A percentile compares a stretch with the other conserved stretches of the same genome.
phyloP scores from a whole-genome alignment of 2,888 invertebrate species.

The Bedellia somnulentella region DNA sequence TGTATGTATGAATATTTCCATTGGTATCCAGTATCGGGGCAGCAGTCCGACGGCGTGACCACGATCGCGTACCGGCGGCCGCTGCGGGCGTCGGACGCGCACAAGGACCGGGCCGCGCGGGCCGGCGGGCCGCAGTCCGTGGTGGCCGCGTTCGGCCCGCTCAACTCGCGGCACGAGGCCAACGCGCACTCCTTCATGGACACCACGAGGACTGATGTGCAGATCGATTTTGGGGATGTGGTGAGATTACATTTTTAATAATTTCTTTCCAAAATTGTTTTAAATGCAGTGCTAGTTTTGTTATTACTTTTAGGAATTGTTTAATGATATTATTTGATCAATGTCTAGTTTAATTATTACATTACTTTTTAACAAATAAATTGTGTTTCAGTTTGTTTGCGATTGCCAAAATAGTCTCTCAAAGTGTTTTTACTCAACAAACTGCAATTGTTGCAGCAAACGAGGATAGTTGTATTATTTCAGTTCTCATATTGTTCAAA shows the following conservation, averaged over 20 bases:
- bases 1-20: too few species aligned
- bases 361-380: too few species aligned
- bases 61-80: conserved; percentile 79
- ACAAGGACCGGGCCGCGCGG: conserved; percentile 71
- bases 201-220: conserved; percentile 70
- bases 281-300: background rate
- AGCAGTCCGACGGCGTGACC: conserved; percentile 77
- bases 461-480: too few species aligned
- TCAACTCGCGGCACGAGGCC: conserved; percentile 79
- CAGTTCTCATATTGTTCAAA: too few species aligned
- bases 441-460: too few species aligned
- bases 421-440: too few species aligned
- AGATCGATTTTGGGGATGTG: conserved; percentile 74
- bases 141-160: conserved; percentile 85
- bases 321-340: too few species aligned
- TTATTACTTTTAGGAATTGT: background rate
- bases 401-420: too few species aligned
- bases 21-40: conserved; percentile 68
- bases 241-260: conserved; percentile 21
- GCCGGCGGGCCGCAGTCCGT: conserved; percentile 72
- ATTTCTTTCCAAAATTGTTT: background rate
- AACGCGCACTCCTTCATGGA: conserved; percentile 79
- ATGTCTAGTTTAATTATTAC: too few species aligned
- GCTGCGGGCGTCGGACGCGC: conserved; percentile 72
- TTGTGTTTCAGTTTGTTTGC: too few species aligned